A percentile compares a stretch with the other conserved stretches of the same genome.
phyloP scores from a whole-genome alignment of 2,113 vertebrate species.

The Carassius auratus region DNA sequence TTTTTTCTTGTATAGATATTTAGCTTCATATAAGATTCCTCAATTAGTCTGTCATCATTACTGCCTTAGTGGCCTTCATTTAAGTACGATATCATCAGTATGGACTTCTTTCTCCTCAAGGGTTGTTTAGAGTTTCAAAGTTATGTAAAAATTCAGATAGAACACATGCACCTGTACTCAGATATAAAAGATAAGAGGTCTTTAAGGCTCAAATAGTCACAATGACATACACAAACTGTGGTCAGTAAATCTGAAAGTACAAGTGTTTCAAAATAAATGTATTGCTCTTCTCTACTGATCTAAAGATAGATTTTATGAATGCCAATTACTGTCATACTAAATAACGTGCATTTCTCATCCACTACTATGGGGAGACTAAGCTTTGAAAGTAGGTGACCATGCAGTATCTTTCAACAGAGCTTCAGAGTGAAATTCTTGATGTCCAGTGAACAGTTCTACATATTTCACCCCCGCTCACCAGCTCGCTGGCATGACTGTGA shows the following conservation, averaged over 20 bases:
- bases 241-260: background rate
- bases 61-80: background rate
- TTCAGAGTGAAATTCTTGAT: slow-evolving; percentile 12
- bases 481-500: background rate
- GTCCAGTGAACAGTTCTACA: background rate
- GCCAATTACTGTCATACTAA: background rate
- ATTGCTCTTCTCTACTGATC: background rate
- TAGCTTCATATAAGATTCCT: background rate
- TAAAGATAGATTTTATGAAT: background rate
- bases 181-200: background rate
- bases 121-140: background rate
- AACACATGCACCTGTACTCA: background rate
- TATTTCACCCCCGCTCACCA: background rate
- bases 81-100: background rate
- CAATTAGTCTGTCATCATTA: background rate
- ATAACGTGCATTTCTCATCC: background rate
- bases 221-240: too few species aligned
- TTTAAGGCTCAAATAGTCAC: background rate
- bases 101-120: background rate
- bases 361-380: background rate
- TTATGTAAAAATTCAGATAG: background rate
- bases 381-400: background rate
- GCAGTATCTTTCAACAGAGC: background rate
- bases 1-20: background rate
- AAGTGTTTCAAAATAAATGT: background rate